Evolutionary conservation across 1,140 invertebrate species (phyloP).

Genomic region (Hydropsyche tenuis): DNA sequence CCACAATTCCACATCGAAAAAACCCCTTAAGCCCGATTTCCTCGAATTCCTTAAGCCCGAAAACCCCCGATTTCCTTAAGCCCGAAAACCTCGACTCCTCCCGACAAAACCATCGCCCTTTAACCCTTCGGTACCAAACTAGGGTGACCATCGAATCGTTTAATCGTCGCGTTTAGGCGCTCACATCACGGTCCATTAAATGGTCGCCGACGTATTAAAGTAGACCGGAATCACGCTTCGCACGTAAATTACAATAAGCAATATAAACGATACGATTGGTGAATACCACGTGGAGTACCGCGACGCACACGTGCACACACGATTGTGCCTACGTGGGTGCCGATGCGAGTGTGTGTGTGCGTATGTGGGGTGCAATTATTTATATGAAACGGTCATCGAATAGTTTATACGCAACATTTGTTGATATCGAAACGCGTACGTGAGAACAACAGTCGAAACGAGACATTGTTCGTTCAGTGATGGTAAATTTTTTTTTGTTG

Average conservation of each 20-base stretch:
- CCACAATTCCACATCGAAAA: no score
- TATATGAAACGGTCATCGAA: conserved; percentile 27
- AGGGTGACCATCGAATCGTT: conserved; percentile 14
- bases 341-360: background rate
- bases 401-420: conserved; percentile 36
- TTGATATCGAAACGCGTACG: background rate
- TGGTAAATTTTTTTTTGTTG: no score
- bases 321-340: background rate
- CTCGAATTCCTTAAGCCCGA: no score
- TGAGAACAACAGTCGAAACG: conserved; percentile 22
- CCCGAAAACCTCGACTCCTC: no score
- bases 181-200: conserved; percentile 35
- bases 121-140: background rate
- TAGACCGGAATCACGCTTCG: conserved; percentile 46
- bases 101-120: no score
- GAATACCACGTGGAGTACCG: no score
- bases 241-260: conserved; percentile 47
- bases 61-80: no score
- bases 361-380: background rate
- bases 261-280: conserved; percentile 20
- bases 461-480: conserved; percentile 19
- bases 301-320: background rate
- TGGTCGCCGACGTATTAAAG: conserved; percentile 25
- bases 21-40: no score
- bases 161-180: conserved; percentile 1